Conservation (phyloP, 2,113 vertebrate species). For the Caranx melampygus region DNA sequence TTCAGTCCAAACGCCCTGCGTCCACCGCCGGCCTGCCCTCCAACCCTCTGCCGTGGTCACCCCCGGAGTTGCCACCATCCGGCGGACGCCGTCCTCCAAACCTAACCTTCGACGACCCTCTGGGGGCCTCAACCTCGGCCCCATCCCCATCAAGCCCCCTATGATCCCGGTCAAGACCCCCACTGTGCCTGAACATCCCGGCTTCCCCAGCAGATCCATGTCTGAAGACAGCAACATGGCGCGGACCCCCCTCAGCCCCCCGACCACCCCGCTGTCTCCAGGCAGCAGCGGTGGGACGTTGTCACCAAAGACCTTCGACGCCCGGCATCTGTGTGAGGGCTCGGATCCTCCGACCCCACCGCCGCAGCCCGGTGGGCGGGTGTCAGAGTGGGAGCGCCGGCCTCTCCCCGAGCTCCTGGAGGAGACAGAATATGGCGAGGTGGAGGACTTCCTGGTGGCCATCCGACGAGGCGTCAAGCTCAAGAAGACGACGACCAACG, state of each 20-base stretch:
- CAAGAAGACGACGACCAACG: slow-evolving; percentile 89
- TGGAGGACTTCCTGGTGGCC: slow-evolving; percentile 90
- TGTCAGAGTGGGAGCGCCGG: slow-evolving; percentile 81
- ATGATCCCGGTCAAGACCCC: slow-evolving; percentile 96
- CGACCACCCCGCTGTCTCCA: slow-evolving; percentile 38
- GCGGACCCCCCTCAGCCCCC: slow-evolving; percentile 47
- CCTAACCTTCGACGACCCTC: slow-evolving; percentile 89
- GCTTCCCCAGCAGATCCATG: slow-evolving; percentile 44
- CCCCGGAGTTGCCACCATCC: slow-evolving; percentile 93
- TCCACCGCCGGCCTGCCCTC: slow-evolving; percentile 90
- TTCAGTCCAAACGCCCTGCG: slow-evolving; percentile 90
- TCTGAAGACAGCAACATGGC: slow-evolving; percentile 36
- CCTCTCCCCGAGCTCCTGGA: slow-evolving; percentile 69
- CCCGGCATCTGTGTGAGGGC: not conserved
- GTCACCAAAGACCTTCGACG: slow-evolving; percentile 42
- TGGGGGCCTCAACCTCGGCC: slow-evolving; percentile 83
- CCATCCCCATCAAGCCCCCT: slow-evolving; percentile 93
- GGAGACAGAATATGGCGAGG: slow-evolving; percentile 77
- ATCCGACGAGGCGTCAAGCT: slow-evolving; percentile 92
- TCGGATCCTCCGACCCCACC: slow-evolving; percentile 74
- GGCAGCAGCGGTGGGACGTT: not conserved
- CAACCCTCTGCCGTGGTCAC: slow-evolving; percentile 85
- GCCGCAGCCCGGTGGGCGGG: slow-evolving; percentile 77
- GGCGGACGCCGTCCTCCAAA: slow-evolving; percentile 95
- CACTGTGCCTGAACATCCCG: slow-evolving; percentile 88